These are phyloP conservation scores for Brachyalestes nurse DNA, from an alignment of 2,797 vertebrate species.

Conservation along the genomic window DNA sequence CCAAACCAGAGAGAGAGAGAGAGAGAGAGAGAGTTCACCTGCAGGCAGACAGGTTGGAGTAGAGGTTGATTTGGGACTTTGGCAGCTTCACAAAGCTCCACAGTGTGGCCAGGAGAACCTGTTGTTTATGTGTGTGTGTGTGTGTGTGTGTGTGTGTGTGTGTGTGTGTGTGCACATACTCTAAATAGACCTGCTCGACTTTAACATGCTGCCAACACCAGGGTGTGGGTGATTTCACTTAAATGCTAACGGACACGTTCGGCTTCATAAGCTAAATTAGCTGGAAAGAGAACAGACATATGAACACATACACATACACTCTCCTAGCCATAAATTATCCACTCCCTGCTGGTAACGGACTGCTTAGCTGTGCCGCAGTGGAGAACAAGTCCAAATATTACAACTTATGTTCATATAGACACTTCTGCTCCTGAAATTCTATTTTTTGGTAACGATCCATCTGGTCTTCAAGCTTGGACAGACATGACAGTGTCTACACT, in stretches of 20 bases:
- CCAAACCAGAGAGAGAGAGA: conserved; percentile 21
- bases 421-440: background rate
- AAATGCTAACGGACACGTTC: conserved; percentile 77
- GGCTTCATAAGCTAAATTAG: conserved; percentile 77
- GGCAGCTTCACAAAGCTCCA: conserved; percentile 60
- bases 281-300: conserved; percentile 75
- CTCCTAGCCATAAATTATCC: conserved; percentile 30
- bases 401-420: conserved; percentile 66
- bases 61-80: conserved; percentile 39
- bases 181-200: conserved; percentile 60
- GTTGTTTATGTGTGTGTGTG: conserved; percentile 44
- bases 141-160: conserved; percentile 29
- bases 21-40: conserved; percentile 49
- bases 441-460: background rate
- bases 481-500: background rate
- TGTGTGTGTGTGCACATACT: conserved; percentile 47
- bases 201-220: conserved; percentile 65
- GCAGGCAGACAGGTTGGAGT: conserved; percentile 50
- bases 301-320: conserved; percentile 37
- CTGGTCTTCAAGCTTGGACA: background rate
- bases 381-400: conserved; percentile 48
- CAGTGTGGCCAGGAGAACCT: conserved; percentile 56
- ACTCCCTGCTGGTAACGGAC: conserved; percentile 15
- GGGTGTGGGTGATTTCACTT: conserved; percentile 77
- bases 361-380: conserved; percentile 21